These are phyloP conservation scores for Parthenolecanium corni DNA, from an alignment of 2,888 invertebrate species.

Conservation along the genomic window DNA sequence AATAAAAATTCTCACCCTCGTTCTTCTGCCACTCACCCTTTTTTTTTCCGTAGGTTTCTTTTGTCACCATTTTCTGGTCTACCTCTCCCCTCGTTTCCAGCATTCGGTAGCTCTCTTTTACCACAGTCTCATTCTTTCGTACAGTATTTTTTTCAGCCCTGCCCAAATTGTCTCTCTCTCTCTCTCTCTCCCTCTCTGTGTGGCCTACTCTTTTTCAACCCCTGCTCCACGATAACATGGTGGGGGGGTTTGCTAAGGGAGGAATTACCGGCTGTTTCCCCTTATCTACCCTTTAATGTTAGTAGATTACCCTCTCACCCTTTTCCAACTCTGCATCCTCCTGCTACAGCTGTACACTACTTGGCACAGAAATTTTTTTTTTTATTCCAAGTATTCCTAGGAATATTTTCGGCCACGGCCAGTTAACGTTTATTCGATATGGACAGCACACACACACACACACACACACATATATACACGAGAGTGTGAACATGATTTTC, in stretches of 20 bases:
- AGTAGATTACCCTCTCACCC: too few species aligned
- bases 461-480: background rate
- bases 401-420: background rate
- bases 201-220: too few species aligned
- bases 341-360: too few species aligned
- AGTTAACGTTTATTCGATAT: background rate
- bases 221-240: too few species aligned
- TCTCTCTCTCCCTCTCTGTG: background rate
- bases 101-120: background rate
- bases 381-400: too few species aligned
- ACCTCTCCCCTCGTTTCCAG: background rate
- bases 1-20: constrained; percentile 29
- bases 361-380: too few species aligned
- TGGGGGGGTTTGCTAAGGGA: too few species aligned
- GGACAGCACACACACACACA: background rate
- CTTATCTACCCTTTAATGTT: too few species aligned
- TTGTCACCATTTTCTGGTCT: constrained; percentile 22
- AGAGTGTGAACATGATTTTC: too few species aligned
- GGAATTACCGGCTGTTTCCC: too few species aligned
- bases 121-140: constrained; percentile 8
- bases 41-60: constrained; percentile 14
- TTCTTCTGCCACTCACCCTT: background rate
- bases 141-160: background rate
- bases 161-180: background rate
- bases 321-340: too few species aligned